A percentile compares a stretch with the other conserved stretches of the same genome.
Evolutionary conservation across 2,888 invertebrate species (phyloP).

Genomic region (Netelia inedita): DNA sequence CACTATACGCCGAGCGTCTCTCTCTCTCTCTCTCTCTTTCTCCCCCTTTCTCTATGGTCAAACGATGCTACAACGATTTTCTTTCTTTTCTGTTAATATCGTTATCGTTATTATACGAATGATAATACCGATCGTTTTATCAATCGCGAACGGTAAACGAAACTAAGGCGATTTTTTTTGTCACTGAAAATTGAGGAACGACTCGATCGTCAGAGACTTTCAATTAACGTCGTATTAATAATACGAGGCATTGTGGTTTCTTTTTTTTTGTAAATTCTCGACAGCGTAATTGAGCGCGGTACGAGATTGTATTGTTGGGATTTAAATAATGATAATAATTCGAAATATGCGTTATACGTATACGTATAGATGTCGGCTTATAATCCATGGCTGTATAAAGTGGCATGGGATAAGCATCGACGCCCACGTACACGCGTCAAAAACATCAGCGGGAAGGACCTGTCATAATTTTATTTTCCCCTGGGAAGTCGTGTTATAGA

Average conservation of each 20-base stretch:
- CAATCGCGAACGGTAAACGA: too few relatives aligned
- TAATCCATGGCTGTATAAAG: not conserved
- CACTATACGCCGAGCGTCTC: constrained; percentile 47
- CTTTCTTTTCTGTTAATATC: not conserved
- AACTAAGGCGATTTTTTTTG: not conserved
- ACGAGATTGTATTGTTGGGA: too few relatives aligned
- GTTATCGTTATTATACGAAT: constrained; percentile 1
- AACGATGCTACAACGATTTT: not conserved
- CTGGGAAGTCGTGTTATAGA: not conserved
- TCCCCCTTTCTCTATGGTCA: not conserved
- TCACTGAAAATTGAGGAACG: too few relatives aligned
- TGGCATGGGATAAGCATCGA: constrained; percentile 28
- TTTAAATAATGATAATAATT: not conserved
- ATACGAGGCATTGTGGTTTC: too few relatives aligned
- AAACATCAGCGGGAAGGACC: constrained; percentile 13
- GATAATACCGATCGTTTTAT: too few relatives aligned
- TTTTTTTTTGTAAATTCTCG: too few relatives aligned
- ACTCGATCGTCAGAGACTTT: too few relatives aligned
- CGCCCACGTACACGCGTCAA: constrained; percentile 45
- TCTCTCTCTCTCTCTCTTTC: not conserved
- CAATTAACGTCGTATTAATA: too few relatives aligned
- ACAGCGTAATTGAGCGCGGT: too few relatives aligned
- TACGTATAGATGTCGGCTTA: not conserved
- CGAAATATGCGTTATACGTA: not conserved
- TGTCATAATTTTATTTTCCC: constrained; percentile 43